Evolutionary conservation across 1,140 invertebrate genomes (phyloP), one percentile per base, ranked within the genome.

Genomic region (Diploscapter pachys): DNA sequence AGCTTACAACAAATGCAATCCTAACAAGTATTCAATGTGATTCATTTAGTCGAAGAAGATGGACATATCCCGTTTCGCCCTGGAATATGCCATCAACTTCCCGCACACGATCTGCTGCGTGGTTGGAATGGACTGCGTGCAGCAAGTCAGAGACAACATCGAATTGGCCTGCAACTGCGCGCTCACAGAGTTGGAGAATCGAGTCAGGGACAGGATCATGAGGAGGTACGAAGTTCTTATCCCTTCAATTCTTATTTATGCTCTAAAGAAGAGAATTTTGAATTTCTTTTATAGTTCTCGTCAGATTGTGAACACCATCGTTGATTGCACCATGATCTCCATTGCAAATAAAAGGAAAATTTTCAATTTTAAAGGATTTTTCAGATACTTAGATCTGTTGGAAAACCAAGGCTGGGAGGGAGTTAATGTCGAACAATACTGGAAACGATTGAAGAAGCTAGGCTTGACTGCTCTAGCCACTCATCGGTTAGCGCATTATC

Each of bases 21-120:
- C 31, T 31, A 31, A 31, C 31, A 31, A 31, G 31, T 31, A 31
- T 31, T 1, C 31, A 31, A 52, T 9, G 6, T 1, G 70, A 79
- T 31, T 31, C 31, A 1, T 82, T 54, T 72, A 91, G 90, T 85
- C 87, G 71, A 85, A 89, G 51, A 88, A 89, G 55, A 88, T 91
- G 2, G 90, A 92, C 86, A 82, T 93, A 4, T 91, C 89, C 3
- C 90, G 90, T 86, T 83, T 93, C 63, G 91, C 92, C 13, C 86
- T 91, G 63, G 90, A 90, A 87, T 89, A 91, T 81, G 88, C 89
- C 2, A 81, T 91, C 11, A 73, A 65, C 59, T 72, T 79, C 48
- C 75, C 78, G 50, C 89, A 89, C 49, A 87, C 90, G 31, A 84
- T 89, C 69, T 91, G 90, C 0, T 89, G 90, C 83, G 82, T 93